Conservation (phyloP, 2,113 vertebrate species). For the Leucosticte australis region DNA sequence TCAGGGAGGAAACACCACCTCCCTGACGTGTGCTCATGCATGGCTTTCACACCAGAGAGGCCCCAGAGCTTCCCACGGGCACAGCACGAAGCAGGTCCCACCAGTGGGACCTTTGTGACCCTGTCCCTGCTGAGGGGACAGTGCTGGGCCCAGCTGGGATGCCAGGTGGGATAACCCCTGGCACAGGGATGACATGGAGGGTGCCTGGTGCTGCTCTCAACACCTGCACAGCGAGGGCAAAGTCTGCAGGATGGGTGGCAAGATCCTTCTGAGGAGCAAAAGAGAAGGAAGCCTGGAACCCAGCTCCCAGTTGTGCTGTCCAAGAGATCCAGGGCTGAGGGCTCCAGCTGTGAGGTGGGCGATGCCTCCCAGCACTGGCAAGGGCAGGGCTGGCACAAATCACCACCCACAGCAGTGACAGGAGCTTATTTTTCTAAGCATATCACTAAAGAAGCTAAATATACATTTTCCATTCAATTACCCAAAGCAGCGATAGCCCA, state of each 20-base stretch:
- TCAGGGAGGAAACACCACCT: not conserved
- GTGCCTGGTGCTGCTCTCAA: accelerated
- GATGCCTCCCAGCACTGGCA: not conserved
- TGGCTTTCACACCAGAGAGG: not conserved
- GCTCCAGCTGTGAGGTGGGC: not conserved
- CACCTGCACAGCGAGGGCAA: not conserved
- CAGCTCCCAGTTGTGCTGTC: accelerated
- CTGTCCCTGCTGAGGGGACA: accelerated
- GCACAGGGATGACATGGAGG: accelerated
- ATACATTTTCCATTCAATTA: conserved; percentile 60
- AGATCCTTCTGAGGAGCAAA: not conserved
- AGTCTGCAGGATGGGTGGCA: accelerated
- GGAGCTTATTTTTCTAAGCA: conserved; percentile 50
- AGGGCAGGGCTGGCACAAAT: conserved; percentile 43
- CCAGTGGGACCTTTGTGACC: not conserved
- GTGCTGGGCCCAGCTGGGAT: not conserved
- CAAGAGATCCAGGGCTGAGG: not conserved
- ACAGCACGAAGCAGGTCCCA: not conserved
- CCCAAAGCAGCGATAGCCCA: conserved; percentile 30
- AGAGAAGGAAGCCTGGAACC: not conserved
- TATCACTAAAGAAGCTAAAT: conserved; percentile 53
- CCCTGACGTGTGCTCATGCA: accelerated
- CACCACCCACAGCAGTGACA: not conserved
- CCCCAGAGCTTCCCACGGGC: not conserved
- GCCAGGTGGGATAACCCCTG: not conserved